A percentile compares a stretch with the other conserved stretches of the same genome.
phyloP scores from a whole-genome alignment of 2,797 vertebrate genomes.

The Chaunax sp. region DNA sequence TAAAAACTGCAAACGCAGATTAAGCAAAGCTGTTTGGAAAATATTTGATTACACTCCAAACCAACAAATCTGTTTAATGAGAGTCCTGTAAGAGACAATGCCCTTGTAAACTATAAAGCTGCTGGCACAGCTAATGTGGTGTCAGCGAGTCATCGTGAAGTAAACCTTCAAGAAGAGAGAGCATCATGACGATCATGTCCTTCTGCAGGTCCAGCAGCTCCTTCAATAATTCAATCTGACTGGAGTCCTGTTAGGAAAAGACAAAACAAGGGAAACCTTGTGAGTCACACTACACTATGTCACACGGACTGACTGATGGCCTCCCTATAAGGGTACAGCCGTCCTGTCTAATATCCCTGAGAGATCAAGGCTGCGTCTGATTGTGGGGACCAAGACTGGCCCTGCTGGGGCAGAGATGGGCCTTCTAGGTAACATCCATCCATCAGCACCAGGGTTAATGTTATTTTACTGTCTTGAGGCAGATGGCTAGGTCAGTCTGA shows the following conservation, averaged over 20 bases:
- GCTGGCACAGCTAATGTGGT: neutral
- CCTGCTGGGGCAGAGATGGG: slow-evolving; percentile 43
- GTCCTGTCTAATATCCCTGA: slow-evolving; percentile 46
- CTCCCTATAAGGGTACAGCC: slow-evolving; percentile 16
- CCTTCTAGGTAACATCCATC: slow-evolving; percentile 65
- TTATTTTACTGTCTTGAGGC: slow-evolving; percentile 70
- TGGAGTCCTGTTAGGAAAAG: slow-evolving; percentile 89
- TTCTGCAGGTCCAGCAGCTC: slow-evolving; percentile 97
- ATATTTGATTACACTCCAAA: slow-evolving; percentile 24
- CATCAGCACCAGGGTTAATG: slow-evolving; percentile 77
- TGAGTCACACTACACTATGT: slow-evolving; percentile 46
- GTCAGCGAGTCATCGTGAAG: slow-evolving; percentile 9
- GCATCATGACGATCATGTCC: slow-evolving; percentile 99
- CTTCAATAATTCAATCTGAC: slow-evolving; percentile 98
- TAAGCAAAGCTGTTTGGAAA: slow-evolving; percentile 19
- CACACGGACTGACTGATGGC: slow-evolving; percentile 31
- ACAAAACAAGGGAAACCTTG: slow-evolving; percentile 34
- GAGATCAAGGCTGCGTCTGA: slow-evolving; percentile 61
- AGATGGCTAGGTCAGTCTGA: slow-evolving; percentile 76
- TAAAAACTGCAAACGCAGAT: slow-evolving; percentile 8
- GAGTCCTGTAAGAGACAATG: slow-evolving; percentile 26
- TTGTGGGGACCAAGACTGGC: slow-evolving; percentile 25
- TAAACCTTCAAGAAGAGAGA: slow-evolving; percentile 97
- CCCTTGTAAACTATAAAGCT: slow-evolving; percentile 25
- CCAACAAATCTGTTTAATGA: slow-evolving; percentile 38